Conservation (phyloP, 1,140 invertebrate species). For the Danaus plexippus region DNA sequence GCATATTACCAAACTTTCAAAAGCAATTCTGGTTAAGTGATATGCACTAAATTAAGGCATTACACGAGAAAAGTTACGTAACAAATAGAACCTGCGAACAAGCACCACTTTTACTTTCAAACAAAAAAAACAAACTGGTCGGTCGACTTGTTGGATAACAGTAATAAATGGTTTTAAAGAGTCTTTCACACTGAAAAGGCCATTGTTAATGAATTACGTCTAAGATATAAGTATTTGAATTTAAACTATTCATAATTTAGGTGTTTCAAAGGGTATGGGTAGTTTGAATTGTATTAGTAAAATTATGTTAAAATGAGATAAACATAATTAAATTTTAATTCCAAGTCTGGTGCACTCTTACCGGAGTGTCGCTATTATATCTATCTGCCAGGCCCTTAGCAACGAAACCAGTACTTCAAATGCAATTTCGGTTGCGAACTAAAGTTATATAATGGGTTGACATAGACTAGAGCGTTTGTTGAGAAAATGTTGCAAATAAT, state of each 20-base stretch:
- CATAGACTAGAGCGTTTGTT: too few relatives aligned
- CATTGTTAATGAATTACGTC: too few relatives aligned
- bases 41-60: slow-evolving; percentile 5
- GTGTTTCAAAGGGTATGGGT: too few relatives aligned
- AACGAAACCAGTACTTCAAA: not conserved
- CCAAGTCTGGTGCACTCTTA: not conserved
- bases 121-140: slow-evolving; percentile 19
- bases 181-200: too few relatives aligned
- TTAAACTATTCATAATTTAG: too few relatives aligned
- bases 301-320: too few relatives aligned
- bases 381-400: not conserved
- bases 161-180: slow-evolving; percentile 6
- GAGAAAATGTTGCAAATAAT: too few relatives aligned
- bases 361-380: not conserved
- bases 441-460: not conserved
- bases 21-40: slow-evolving; percentile 2
- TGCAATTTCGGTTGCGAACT: slow-evolving; percentile 5
- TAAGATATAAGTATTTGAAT: too few relatives aligned
- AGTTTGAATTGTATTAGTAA: too few relatives aligned
- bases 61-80: slow-evolving; percentile 18
- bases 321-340: too few relatives aligned
- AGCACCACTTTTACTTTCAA: slow-evolving; percentile 34
- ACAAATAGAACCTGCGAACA: slow-evolving; percentile 20
- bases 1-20: too few relatives aligned
- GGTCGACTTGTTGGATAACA: slow-evolving; percentile 27